Evolutionary conservation across 2,113 vertebrate genomes (phyloP).

Genomic region (Xerus inauris): DNA sequence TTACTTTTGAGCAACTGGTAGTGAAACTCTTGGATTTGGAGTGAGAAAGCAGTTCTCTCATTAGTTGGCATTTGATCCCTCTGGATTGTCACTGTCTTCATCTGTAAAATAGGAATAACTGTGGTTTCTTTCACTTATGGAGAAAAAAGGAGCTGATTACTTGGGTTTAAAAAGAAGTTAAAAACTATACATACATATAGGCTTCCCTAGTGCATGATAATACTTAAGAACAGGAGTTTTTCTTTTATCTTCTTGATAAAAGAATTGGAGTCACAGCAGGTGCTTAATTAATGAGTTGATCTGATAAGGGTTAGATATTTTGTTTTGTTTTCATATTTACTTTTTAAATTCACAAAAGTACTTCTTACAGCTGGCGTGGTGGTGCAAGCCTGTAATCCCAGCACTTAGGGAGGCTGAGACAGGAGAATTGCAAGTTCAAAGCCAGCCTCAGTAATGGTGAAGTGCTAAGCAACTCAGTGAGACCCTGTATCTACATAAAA

Average conservation of each 20-base stretch:
- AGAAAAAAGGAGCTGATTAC: not conserved
- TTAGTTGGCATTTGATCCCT: not conserved
- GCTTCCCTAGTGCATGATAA: not conserved
- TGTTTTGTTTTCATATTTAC: not conserved
- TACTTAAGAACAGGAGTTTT: not conserved
- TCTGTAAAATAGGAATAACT: not conserved
- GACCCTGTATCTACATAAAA: too few relatives aligned
- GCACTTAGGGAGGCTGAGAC: too few relatives aligned
- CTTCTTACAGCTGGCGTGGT: too few relatives aligned
- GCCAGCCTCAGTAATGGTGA: too few relatives aligned
- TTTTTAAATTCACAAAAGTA: conserved; percentile 17
- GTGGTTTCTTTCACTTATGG: not conserved
- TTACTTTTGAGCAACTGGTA: not conserved
- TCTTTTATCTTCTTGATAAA: not conserved
- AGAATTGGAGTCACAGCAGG: not conserved
- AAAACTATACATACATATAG: not conserved
- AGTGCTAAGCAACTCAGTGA: too few relatives aligned
- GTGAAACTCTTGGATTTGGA: not conserved
- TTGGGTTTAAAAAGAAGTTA: not conserved
- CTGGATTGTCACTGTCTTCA: not conserved
- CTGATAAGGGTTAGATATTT: not conserved
- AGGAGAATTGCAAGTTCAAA: too few relatives aligned
- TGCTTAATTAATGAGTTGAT: conserved; percentile 1
- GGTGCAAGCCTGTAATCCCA: too few relatives aligned
- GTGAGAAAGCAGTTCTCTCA: not conserved